phyloP scores from a whole-genome alignment of 1,140 invertebrate species.

The Globodera ellingtonae region DNA sequence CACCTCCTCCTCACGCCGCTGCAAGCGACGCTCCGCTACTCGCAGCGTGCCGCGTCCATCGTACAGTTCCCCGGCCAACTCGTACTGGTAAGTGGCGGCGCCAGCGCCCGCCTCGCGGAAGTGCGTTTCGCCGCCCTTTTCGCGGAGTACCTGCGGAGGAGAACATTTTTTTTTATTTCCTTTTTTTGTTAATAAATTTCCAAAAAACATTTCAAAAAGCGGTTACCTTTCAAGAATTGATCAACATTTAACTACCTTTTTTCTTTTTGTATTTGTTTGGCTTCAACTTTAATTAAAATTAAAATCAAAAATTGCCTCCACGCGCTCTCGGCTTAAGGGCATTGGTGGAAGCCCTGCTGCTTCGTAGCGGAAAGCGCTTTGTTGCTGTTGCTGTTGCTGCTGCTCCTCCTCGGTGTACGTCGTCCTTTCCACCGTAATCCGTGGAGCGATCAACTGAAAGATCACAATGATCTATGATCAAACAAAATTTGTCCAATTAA shows the following conservation, averaged over 20 bases:
- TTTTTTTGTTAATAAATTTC: too few species aligned
- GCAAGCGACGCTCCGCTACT: background rate
- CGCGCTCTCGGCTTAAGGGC: background rate
- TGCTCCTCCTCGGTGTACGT: background rate
- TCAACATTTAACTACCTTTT: too few species aligned
- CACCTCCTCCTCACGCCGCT: conserved; percentile 15
- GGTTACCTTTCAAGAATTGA: too few species aligned
- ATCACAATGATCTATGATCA: background rate
- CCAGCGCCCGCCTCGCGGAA: conserved; percentile 18
- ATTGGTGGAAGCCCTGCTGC: background rate
- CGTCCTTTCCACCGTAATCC: background rate
- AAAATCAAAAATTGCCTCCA: background rate
- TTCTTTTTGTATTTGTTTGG: too few species aligned
- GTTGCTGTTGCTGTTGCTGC: background rate
- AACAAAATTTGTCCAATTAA: too few species aligned
- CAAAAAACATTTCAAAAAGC: too few species aligned
- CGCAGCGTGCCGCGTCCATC: conserved; percentile 24
- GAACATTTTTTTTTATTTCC: too few species aligned
- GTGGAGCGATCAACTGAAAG: background rate
- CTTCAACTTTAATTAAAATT: background rate
- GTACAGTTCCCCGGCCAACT: conserved; percentile 25
- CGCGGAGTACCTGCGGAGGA: background rate
- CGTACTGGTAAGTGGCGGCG: conserved; percentile 9
- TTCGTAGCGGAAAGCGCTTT: background rate
- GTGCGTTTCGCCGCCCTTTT: background rate